Evolutionary conservation across 2,888 invertebrate genomes (phyloP).

Genomic region (Baronia brevicornis): DNA sequence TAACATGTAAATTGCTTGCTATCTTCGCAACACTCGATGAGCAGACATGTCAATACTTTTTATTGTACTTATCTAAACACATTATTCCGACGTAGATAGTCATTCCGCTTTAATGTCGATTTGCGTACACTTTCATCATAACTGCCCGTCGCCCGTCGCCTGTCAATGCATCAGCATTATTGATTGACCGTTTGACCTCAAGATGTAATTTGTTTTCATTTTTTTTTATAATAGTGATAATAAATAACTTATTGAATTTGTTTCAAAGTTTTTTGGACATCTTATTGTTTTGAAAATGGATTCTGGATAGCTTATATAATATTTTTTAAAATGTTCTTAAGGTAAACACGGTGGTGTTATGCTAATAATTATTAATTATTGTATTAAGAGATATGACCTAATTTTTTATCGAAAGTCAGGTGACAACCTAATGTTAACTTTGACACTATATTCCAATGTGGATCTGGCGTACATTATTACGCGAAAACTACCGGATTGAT

Average conservation of each 20-base stretch:
- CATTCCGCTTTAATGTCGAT: constrained; percentile 17
- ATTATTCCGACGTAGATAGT: constrained; percentile 10
- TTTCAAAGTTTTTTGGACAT: too few relatives aligned
- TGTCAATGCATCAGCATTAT: constrained; percentile 40
- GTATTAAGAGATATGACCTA: too few relatives aligned
- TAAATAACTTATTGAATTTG: constrained; percentile 25
- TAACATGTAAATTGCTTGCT: constrained; percentile 2
- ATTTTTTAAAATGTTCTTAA: too few relatives aligned
- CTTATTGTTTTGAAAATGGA: too few relatives aligned
- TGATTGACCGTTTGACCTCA: constrained; percentile 44
- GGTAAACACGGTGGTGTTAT: too few relatives aligned
- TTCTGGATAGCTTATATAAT: too few relatives aligned
- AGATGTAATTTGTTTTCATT: constrained; percentile 35
- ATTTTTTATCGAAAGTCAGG: too few relatives aligned
- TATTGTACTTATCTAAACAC: constrained; percentile 6
- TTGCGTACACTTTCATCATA: constrained; percentile 25
- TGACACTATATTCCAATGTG: too few relatives aligned
- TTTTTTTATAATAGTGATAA: constrained; percentile 32
- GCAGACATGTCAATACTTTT: constrained; percentile 4
- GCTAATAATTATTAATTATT: too few relatives aligned
- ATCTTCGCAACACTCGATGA: constrained; percentile 1
- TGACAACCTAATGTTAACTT: too few relatives aligned
- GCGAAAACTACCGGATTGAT: too few relatives aligned
- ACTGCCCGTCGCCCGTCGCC: constrained; percentile 19
- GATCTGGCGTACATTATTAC: too few relatives aligned